These are phyloP conservation scores for Morpho deidamia DNA, from an alignment of 2,888 invertebrate genomes.

Conservation along the genomic window DNA sequence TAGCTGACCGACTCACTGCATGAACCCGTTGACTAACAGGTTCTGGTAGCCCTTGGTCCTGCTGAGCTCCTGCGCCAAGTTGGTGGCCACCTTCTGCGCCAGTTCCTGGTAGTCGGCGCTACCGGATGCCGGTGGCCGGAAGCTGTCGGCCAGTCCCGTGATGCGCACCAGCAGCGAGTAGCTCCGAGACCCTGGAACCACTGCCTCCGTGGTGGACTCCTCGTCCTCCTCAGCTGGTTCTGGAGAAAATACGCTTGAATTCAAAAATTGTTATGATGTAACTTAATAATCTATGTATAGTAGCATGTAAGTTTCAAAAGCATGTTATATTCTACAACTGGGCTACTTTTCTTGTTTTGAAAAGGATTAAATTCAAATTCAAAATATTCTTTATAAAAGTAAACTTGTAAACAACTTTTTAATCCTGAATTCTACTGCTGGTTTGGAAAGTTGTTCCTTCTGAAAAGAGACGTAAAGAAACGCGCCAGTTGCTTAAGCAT, in stretches of 20 bases:
- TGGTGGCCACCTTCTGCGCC: conserved; percentile 69
- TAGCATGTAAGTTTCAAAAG: too few relatives aligned
- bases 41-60: conserved; percentile 81
- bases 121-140: conserved; percentile 85
- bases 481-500: too few relatives aligned
- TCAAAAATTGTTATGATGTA: too few relatives aligned
- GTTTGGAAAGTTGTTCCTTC: too few relatives aligned
- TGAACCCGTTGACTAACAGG: conserved; percentile 83
- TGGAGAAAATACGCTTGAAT: not conserved
- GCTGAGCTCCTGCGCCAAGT: conserved; percentile 33
- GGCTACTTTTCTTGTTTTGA: too few relatives aligned
- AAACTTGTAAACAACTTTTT: too few relatives aligned
- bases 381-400: too few relatives aligned
- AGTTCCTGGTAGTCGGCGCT: conserved; percentile 85
- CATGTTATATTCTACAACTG: too few relatives aligned
- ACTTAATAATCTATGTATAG: too few relatives aligned
- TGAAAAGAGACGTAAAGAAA: too few relatives aligned
- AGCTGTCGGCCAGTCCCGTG: conserved; percentile 87
- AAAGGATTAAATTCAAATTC: too few relatives aligned
- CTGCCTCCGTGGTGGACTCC: conserved; percentile 77
- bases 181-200: conserved; percentile 81
- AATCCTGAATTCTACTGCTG: too few relatives aligned
- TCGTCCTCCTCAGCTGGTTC: conserved; percentile 57
- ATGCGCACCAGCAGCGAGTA: conserved; percentile 87
- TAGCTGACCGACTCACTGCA: conserved; percentile 80